Conservation (phyloP, 2,797 vertebrate genomes). For the Picus viridis region DNA sequence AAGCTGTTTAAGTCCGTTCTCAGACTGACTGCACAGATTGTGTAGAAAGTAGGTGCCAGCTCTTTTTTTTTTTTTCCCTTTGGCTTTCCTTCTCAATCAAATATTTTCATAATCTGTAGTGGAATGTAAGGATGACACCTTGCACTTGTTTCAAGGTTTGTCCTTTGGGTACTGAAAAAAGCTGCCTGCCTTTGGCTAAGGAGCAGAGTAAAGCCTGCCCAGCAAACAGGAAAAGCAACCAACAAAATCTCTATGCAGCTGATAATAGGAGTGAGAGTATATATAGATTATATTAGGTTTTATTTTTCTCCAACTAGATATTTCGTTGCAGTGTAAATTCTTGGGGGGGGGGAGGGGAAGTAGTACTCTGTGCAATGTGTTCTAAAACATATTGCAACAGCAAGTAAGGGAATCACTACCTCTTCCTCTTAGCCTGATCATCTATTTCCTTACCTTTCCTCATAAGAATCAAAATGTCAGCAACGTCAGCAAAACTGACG, state of each 20-base stretch:
- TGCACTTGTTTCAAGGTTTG: not conserved
- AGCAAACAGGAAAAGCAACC: not conserved
- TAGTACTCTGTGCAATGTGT: not conserved
- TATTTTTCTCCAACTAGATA: not conserved
- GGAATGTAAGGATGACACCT: not conserved
- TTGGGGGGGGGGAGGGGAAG: too few species aligned
- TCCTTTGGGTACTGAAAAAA: conserved; percentile 16
- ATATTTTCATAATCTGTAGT: not conserved
- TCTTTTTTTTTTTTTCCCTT: not conserved
- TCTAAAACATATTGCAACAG: not conserved
- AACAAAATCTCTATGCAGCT: not conserved
- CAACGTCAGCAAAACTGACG: not conserved
- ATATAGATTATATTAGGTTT: not conserved
- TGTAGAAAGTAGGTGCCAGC: conserved; percentile 8
- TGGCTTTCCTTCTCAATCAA: not conserved
- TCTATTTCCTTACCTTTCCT: not conserved
- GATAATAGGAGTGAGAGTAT: not conserved
- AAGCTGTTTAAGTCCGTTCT: conserved; percentile 45
- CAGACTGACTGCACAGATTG: not conserved
- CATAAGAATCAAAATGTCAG: not conserved
- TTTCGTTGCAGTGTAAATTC: not conserved
- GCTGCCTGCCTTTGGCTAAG: not conserved
- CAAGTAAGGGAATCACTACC: not conserved
- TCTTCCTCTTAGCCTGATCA: not conserved
- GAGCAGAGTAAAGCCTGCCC: not conserved